Base-by-base conservation (phyloP, 35 echinoderm and acorn worm genomes). In the Ophioderma brevispina region DNA sequence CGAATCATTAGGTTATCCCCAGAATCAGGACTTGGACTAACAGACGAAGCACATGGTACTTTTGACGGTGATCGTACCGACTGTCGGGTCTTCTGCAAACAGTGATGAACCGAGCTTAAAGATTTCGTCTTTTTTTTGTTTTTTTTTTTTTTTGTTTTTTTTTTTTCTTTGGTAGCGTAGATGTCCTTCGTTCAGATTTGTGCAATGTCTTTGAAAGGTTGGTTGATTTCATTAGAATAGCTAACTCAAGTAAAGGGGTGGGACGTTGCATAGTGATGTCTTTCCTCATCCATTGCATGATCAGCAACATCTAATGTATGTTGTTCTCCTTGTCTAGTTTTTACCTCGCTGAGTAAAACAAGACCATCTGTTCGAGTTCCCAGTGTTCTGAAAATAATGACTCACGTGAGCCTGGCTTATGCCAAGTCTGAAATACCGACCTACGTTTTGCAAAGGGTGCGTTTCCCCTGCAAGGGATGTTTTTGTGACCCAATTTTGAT, bases 361-460 rank as follows among this genome's bases (percentile, higher is more conserved):
- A n/a, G n/a, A n/a, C n/a, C n/a, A n/a, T n/a, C n/a, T n/a, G n/a
- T n/a, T n/a, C n/a, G n/a, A n/a, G n/a, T n/a, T n/a, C n/a, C n/a
- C n/a, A n/a, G n/a, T n/a, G n/a, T n/a, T n/a, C n/a, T n/a, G n/a
- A n/a, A 70, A 70, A 70, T 25, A 70, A 70, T 25, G 59, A 70
- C n/a, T 70, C 59, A 30, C n/a, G 59, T 70, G 17, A 3, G n/a
- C 59, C 59, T 13, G 59, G 23, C 59, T 70, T 70, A 30, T n/a
- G 59, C 59, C n/a, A 70, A 70, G n/a, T 18, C n/a, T 30, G 59
- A 25, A 8, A 15, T 25, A 70, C n/a, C n/a, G 59, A 70, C 85
- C 25, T 78, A n/a, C 90, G 37, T 35, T 91, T 91, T 32, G 82
- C 76, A 80, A 79, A 86, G 32, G 90, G 90, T 31, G 90, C 85